Conservation (phyloP, 2,797 vertebrate species). For the Rhabdomys pumilio region DNA sequence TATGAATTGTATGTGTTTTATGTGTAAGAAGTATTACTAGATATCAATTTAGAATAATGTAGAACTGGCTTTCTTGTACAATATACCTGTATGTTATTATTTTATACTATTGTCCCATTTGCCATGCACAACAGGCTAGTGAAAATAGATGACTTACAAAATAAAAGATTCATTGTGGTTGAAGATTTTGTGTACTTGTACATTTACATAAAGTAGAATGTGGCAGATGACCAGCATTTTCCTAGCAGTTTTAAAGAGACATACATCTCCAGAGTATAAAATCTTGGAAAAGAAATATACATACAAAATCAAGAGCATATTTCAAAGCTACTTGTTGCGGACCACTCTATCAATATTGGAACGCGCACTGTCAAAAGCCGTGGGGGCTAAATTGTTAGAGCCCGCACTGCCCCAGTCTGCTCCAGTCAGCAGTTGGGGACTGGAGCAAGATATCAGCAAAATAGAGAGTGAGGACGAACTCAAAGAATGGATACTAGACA, state of each 20-base stretch:
- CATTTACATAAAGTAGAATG: background rate
- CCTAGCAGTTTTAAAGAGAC: background rate
- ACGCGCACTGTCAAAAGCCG: too few species aligned
- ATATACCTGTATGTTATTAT: conserved; percentile 1
- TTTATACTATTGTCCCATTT: background rate
- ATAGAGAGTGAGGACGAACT: too few species aligned
- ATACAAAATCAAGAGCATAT: background rate
- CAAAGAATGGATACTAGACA: too few species aligned
- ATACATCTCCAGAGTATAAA: background rate
- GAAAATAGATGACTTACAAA: background rate
- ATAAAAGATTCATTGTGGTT: background rate
- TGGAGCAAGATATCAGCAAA: too few species aligned
- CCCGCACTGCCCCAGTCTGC: too few species aligned
- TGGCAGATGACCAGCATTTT: background rate
- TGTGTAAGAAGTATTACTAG: background rate
- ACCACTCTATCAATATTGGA: too few species aligned
- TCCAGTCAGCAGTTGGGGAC: too few species aligned
- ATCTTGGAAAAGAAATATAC: background rate
- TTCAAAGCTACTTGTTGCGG: background rate
- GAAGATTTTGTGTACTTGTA: background rate
- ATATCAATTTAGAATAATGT: background rate
- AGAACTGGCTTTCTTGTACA: conserved; percentile 11
- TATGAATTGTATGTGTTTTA: background rate
- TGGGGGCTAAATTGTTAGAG: too few species aligned
- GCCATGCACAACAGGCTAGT: background rate